phyloP scores from a whole-genome alignment of 2,113 vertebrate species.

The Phycodurus eques region DNA sequence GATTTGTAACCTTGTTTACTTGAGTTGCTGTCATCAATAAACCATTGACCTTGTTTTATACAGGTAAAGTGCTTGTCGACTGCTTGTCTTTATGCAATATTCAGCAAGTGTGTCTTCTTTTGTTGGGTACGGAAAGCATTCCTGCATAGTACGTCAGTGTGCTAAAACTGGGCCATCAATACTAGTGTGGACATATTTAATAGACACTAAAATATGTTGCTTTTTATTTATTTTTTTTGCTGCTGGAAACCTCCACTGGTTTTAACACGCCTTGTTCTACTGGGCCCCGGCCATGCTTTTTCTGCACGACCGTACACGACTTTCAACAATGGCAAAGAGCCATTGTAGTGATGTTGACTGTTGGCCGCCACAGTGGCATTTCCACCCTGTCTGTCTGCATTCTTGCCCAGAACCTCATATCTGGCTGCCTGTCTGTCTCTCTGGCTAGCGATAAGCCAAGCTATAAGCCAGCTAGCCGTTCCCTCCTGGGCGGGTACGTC shows the following conservation, averaged over 20 bases:
- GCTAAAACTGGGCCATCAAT: not conserved
- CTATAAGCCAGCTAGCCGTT: slow-evolving; percentile 45
- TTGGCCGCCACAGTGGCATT: slow-evolving; percentile 10
- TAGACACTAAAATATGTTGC: not conserved
- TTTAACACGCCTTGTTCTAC: not conserved
- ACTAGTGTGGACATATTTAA: not conserved
- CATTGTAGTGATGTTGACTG: slow-evolving; percentile 18
- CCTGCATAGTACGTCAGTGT: not conserved
- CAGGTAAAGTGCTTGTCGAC: slow-evolving; percentile 6
- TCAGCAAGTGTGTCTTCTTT: not conserved
- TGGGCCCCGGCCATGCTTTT: not conserved
- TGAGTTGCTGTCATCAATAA: slow-evolving; percentile 5
- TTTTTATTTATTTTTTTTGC: not conserved
- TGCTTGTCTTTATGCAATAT: slow-evolving; percentile 15
- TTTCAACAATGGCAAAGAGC: slow-evolving; percentile 9
- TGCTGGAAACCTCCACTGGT: not conserved
- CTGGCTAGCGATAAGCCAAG: slow-evolving; percentile 39
- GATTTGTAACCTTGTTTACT: slow-evolving; percentile 6
- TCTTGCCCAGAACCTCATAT: slow-evolving; percentile 24
- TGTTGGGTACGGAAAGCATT: not conserved
- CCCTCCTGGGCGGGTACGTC: slow-evolving; percentile 63
- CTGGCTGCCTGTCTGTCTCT: slow-evolving; percentile 30
- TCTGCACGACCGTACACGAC: slow-evolving; percentile 1
- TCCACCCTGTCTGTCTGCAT: slow-evolving; percentile 37
- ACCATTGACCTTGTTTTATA: slow-evolving; percentile 3